Evolutionary conservation across 2,113 vertebrate genomes (phyloP).

Genomic region (Elephantulus edwardii): DNA sequence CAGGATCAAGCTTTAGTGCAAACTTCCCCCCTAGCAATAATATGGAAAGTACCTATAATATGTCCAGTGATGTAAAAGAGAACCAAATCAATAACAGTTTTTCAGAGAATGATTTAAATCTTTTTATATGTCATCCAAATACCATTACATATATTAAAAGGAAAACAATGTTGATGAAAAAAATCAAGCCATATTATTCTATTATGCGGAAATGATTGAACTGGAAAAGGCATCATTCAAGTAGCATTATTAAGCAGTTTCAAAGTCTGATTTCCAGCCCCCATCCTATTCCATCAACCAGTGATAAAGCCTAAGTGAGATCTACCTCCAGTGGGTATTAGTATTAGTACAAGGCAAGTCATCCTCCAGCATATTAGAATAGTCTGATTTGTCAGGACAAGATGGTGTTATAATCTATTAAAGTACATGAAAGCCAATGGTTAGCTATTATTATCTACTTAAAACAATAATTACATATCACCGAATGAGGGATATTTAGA

Average conservation of each 20-base stretch:
- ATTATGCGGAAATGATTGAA: constrained; percentile 70
- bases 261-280: constrained; percentile 61
- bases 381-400: constrained; percentile 57
- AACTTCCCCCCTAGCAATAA: not conserved
- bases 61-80: constrained; percentile 53
- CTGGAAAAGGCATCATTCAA: constrained; percentile 63
- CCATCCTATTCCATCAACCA: not conserved
- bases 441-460: not conserved
- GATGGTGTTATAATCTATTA: constrained; percentile 58
- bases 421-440: constrained; percentile 48
- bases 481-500: not conserved
- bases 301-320: constrained; percentile 69
- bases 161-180: constrained; percentile 77
- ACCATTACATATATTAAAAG: constrained; percentile 59
- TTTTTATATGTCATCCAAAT: constrained; percentile 73
- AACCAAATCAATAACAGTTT: constrained; percentile 58
- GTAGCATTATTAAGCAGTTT: constrained; percentile 73
- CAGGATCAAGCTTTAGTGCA: constrained; percentile 24
- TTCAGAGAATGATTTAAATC: constrained; percentile 62
- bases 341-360: constrained; percentile 59
- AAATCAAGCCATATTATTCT: constrained; percentile 77
- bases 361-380: constrained; percentile 60
- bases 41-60: not conserved
- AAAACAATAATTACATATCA: not conserved
- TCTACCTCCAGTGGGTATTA: constrained; percentile 55